These are phyloP conservation scores for Erpobdella octoculata DNA, from an alignment of 2,888 invertebrate species.

Conservation along the genomic window DNA sequence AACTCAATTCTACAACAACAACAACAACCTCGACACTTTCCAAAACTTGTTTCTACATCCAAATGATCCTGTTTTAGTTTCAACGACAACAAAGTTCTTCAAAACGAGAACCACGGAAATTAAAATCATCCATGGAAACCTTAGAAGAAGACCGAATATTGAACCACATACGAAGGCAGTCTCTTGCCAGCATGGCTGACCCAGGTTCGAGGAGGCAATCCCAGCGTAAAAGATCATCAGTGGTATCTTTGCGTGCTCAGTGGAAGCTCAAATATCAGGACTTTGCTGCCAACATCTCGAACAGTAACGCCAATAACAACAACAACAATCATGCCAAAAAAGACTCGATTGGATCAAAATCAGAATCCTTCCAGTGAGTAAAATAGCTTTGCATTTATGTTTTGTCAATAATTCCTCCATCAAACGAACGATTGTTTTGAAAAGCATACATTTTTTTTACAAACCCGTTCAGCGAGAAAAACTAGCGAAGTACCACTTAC, in stretches of 20 bases:
- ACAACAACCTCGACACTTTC: too few species aligned
- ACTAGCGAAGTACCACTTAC: too few species aligned
- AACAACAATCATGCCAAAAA: slow-evolving; percentile 2
- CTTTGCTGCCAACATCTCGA: background rate
- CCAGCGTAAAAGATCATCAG: slow-evolving; percentile 8
- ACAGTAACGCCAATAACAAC: slow-evolving; percentile 7
- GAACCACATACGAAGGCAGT: slow-evolving; percentile 3
- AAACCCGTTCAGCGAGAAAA: too few species aligned
- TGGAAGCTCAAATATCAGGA: slow-evolving; percentile 32
- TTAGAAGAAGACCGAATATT: slow-evolving; percentile 14
- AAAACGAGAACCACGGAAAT: too few species aligned
- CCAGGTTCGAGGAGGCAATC: background rate
- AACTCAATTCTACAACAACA: too few species aligned
- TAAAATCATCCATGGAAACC: too few species aligned
- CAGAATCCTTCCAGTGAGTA: slow-evolving; percentile 17
- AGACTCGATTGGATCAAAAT: background rate
- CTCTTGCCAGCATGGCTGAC: background rate
- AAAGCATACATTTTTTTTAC: too few species aligned
- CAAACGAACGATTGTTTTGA: too few species aligned
- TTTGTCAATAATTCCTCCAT: too few species aligned
- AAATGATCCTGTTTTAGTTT: too few species aligned
- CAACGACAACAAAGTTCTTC: too few species aligned
- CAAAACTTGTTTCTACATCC: too few species aligned
- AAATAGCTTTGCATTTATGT: background rate
- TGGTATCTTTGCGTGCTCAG: slow-evolving; percentile 6